Evolutionary conservation across 2,113 vertebrate genomes (phyloP), one percentile per base, ranked within the genome.

Genomic region (Oryzias celebensis): DNA sequence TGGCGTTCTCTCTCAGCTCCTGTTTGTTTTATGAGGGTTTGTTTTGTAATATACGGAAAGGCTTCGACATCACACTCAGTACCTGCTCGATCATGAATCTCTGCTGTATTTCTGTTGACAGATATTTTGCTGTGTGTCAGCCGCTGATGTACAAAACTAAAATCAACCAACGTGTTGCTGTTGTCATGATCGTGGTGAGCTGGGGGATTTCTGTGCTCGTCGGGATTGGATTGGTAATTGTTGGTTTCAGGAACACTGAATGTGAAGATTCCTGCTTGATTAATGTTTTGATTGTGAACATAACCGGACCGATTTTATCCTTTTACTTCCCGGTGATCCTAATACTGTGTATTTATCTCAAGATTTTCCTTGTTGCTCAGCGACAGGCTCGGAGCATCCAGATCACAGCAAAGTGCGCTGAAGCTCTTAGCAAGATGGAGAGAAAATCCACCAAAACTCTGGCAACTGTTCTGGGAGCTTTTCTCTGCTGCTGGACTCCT

Each of bases 361-460:
- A 68, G 50, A 53, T 68, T 47, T 68, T 68, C 15, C 49, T 68
- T n/a, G 65, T 68, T 28, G 65, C 65, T 10, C 57, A 48, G 20
- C 60, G 20, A 61, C 66, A 68, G 43, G 57, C 43, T 14, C 43
- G 43, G 1, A 54, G 18, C 51, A 61, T 61, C 43, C 42, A 68
- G 16, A 68, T 8, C 43, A 60, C 20, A 36, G 41, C n/a, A 24
- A 62, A 36, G 42, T 52, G 13, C 36, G 43, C 24, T 52, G 64
- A 3, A 42, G 18, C 15, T 8, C 42, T 47, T 44, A 64, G 49
- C 22, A 58, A 42, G 28, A 53, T 22, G 50, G 62, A 72, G 49
- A 72, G 61, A 14, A 71, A 71, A 48, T 60, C 68, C 47, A 71
- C 54, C 2, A 54, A 63, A 59, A 73, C 75, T 51, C 56, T 77